A percentile compares a stretch with the other conserved stretches of the same genome.
phyloP scores from a whole-genome alignment of 2,113 vertebrate species.

The Psephotus haematonotus region DNA sequence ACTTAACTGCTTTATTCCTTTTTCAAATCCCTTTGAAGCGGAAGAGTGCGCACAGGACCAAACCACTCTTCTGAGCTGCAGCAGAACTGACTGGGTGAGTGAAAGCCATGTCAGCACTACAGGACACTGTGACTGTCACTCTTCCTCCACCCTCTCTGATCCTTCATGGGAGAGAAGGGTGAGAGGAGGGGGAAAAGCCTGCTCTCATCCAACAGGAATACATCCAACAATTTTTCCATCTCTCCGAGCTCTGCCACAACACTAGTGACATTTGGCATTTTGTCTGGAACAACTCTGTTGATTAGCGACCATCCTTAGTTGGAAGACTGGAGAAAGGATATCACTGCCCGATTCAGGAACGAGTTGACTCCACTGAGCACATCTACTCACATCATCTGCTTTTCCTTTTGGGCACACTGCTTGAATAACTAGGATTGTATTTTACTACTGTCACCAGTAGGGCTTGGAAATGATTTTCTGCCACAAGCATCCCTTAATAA shows the following conservation, averaged over 20 bases:
- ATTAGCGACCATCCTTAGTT: conserved; percentile 12
- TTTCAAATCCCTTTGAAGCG: background rate
- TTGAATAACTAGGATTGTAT: background rate
- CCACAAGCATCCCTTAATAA: background rate
- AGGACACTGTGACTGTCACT: background rate
- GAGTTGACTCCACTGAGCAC: background rate
- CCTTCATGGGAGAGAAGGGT: background rate
- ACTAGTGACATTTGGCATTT: conserved; percentile 64
- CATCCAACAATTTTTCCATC: conserved; percentile 41
- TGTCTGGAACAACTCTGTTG: conserved; percentile 38
- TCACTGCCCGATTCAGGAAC: background rate
- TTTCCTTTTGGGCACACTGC: background rate
- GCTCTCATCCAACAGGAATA: conserved; percentile 13
- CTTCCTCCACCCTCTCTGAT: background rate
- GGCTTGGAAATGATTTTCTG: background rate
- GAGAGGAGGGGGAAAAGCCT: background rate
- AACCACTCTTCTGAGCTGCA: background rate
- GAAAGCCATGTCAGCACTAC: background rate
- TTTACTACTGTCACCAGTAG: conserved; percentile 4
- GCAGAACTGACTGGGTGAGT: background rate
- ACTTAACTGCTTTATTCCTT: background rate
- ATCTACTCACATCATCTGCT: background rate
- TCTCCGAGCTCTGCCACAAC: background rate
- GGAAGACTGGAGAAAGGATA: conserved; percentile 16
- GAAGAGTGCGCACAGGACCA: background rate